These are phyloP conservation scores for Henicopernis longicauda DNA, from an alignment of 2,113 vertebrate species.

Conservation along the genomic window DNA sequence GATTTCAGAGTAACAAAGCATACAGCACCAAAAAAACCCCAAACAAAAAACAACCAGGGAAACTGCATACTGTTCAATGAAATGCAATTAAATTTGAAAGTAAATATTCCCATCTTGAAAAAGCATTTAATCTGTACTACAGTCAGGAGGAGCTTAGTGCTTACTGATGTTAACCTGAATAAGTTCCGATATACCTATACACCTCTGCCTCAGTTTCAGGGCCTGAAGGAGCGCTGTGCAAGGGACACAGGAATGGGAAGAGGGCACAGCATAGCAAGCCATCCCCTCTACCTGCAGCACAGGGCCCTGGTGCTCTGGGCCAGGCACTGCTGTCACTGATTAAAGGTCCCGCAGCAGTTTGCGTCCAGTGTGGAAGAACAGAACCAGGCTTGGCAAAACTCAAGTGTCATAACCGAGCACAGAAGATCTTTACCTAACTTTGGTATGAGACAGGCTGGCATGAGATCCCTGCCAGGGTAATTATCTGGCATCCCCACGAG, in stretches of 20 bases:
- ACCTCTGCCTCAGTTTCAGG: neutral
- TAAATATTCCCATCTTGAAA: neutral
- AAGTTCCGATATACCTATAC: neutral
- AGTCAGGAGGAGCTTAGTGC: neutral
- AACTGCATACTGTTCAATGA: neutral
- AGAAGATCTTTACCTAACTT: neutral
- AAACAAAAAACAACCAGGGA: neutral
- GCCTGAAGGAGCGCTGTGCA: neutral
- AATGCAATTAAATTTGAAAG: neutral
- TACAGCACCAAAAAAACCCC: neutral
- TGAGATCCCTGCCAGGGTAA: neutral
- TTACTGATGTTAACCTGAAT: neutral
- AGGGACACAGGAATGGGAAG: neutral
- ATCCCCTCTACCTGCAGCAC: neutral
- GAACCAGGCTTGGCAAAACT: neutral
- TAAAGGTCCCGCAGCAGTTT: neutral
- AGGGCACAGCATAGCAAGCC: neutral
- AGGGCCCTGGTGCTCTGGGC: neutral
- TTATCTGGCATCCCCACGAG: neutral
- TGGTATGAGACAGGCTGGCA: neutral
- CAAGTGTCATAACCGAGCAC: neutral
- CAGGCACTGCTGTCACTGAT: neutral
- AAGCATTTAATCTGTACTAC: too few species aligned
- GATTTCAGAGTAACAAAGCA: neutral
- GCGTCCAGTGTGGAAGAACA: neutral